A percentile compares a stretch with the other conserved stretches of the same genome.
Evolutionary conservation across 2,113 vertebrate genomes (phyloP).

Genomic region (Petrocephalus zakoni): DNA sequence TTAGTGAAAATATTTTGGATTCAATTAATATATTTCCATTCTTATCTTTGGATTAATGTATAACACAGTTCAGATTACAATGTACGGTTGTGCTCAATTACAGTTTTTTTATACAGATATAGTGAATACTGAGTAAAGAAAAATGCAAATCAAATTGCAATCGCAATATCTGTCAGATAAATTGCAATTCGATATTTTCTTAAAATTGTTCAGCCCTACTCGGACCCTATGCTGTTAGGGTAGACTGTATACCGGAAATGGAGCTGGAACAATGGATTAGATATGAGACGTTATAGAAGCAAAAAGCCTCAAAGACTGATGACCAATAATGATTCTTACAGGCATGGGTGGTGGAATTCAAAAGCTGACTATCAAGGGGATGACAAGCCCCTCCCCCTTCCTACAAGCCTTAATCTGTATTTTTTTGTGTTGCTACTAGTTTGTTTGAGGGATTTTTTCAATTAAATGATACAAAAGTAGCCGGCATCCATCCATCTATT

Average conservation of each 20-base stretch:
- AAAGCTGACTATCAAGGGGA: neutral
- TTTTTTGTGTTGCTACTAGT: neutral
- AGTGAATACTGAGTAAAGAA: no score
- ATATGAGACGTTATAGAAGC: neutral
- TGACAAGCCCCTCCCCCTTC: neutral
- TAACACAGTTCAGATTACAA: no score
- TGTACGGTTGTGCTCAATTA: no score
- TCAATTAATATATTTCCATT: no score
- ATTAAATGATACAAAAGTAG: neutral
- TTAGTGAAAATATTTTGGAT: no score
- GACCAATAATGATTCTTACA: no score
- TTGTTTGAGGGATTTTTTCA: neutral
- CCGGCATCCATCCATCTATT: neutral
- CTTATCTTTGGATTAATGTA: no score
- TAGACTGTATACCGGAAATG: neutral
- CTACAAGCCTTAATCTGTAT: neutral
- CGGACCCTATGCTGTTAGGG: neutral
- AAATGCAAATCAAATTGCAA: no score
- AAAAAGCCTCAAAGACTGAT: neutral
- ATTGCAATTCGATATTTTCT: no score
- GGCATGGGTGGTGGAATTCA: neutral
- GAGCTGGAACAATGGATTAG: neutral
- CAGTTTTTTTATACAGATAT: no score
- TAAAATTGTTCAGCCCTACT: no score
- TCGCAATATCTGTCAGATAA: no score